Conservation (phyloP, 2,888 invertebrate genomes). For the Leptura quadrifasciata region DNA sequence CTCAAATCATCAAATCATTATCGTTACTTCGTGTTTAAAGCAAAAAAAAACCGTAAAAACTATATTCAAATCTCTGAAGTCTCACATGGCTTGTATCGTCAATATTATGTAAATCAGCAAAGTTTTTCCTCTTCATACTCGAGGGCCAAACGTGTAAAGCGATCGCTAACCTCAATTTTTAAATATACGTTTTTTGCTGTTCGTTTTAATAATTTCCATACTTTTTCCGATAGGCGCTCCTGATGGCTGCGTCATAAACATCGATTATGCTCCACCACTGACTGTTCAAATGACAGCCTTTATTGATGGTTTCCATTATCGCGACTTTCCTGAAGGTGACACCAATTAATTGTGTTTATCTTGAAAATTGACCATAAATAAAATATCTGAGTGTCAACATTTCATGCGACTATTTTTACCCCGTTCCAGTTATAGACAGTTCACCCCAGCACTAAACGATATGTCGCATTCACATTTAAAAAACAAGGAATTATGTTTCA, state of each 20-base stretch:
- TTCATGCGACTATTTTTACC: slow-evolving; percentile 36
- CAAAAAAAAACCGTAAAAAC: not conserved
- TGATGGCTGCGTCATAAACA: slow-evolving; percentile 52
- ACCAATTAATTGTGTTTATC: slow-evolving; percentile 62
- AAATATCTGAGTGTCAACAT: slow-evolving; percentile 53
- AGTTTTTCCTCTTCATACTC: not conserved
- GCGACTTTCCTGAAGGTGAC: slow-evolving; percentile 61
- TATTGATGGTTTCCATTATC: slow-evolving; percentile 61
- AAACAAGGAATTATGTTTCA: not conserved
- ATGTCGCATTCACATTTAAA: not conserved
- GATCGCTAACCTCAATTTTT: slow-evolving; percentile 16
- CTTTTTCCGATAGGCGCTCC: slow-evolving; percentile 22
- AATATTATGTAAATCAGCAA: not conserved
- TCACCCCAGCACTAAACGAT: not conserved
- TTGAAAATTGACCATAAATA: slow-evolving; percentile 60
- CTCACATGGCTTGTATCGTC: not conserved
- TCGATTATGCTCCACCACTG: slow-evolving; percentile 55
- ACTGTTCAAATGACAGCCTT: slow-evolving; percentile 60
- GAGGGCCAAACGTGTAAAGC: not conserved
- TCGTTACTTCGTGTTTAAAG: not conserved
- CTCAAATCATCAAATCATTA: no score
- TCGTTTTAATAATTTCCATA: slow-evolving; percentile 18
- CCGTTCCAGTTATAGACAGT: not conserved
- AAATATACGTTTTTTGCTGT: slow-evolving; percentile 2
- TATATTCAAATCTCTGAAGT: not conserved